Conservation (phyloP, 2,888 invertebrate species). For the Pantelozetes paolii region DNA sequence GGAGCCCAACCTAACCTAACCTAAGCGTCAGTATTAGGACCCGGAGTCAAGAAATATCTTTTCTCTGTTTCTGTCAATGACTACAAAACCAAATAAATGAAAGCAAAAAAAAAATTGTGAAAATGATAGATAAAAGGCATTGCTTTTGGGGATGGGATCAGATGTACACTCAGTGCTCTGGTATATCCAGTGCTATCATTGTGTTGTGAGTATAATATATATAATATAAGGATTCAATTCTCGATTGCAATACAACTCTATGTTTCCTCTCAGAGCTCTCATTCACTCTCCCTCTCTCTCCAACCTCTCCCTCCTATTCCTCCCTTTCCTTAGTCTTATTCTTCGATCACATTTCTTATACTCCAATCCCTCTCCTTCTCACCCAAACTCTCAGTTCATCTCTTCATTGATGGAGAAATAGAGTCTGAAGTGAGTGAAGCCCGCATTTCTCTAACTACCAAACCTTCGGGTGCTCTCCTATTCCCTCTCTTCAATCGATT, state of each 20-base stretch:
- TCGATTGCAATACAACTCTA: conserved; percentile 26
- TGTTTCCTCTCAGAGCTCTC: conserved; percentile 24
- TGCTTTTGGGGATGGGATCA: conserved; percentile 17
- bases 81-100: not conserved
- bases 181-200: conserved; percentile 28
- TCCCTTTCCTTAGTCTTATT: not conserved
- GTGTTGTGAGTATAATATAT: conserved; percentile 18
- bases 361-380: conserved; percentile 10
- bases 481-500: not conserved
- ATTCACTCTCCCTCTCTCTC: conserved; percentile 21
- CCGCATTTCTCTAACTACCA: conserved; percentile 17
- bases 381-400: conserved; percentile 2
- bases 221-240: conserved; percentile 22
- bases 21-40: conserved; percentile 8
- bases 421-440: conserved; percentile 7
- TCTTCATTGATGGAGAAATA: conserved; percentile 29
- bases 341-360: not conserved
- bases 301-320: not conserved
- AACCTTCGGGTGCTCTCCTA: not conserved
- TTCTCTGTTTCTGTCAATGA: not conserved
- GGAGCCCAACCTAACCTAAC: conserved; percentile 37
- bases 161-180: not conserved
- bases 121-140: conserved; percentile 14
- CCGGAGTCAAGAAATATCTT: not conserved
- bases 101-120: not conserved